Evolutionary conservation across 1,140 invertebrate genomes (phyloP).

Genomic region (Aporrectodea caliginosa): DNA sequence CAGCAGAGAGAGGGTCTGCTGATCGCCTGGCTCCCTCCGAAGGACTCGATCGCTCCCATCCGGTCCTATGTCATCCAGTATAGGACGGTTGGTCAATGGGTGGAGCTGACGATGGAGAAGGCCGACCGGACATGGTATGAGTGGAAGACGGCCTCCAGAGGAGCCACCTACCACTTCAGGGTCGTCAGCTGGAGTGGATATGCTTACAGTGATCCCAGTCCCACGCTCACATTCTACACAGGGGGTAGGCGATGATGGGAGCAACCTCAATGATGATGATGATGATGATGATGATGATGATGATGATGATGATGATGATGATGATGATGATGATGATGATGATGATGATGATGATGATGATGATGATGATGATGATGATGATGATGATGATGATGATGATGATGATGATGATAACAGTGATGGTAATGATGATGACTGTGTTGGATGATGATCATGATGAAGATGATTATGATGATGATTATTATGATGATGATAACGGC

Average conservation of each 20-base stretch:
- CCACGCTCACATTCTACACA: not conserved
- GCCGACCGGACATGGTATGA: constrained; percentile 70
- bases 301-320: not conserved
- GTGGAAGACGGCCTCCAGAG: constrained; percentile 31
- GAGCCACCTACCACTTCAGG: constrained; percentile 28
- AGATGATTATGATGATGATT: no score
- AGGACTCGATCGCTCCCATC: constrained; percentile 66
- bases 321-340: not conserved
- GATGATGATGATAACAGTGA: constrained; percentile 3
- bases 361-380: constrained; percentile 2
- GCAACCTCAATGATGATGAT: not conserved
- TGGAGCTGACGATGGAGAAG: constrained; percentile 77
- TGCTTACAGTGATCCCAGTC: not conserved
- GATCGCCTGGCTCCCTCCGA: constrained; percentile 60
- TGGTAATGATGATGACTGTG: no score
- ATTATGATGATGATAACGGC: no score
- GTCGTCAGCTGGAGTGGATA: not conserved
- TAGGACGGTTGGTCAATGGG: constrained; percentile 68
- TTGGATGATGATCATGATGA: no score
- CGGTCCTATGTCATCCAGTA: constrained; percentile 89
- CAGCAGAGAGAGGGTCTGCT: not conserved
- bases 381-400: constrained; percentile 3
- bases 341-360: not conserved
- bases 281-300: not conserved
- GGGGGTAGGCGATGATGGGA: not conserved